A percentile compares a stretch with the other conserved stretches of the same genome.
Conservation (phyloP, 1,140 invertebrate species). For the Ericerus pela region DNA sequence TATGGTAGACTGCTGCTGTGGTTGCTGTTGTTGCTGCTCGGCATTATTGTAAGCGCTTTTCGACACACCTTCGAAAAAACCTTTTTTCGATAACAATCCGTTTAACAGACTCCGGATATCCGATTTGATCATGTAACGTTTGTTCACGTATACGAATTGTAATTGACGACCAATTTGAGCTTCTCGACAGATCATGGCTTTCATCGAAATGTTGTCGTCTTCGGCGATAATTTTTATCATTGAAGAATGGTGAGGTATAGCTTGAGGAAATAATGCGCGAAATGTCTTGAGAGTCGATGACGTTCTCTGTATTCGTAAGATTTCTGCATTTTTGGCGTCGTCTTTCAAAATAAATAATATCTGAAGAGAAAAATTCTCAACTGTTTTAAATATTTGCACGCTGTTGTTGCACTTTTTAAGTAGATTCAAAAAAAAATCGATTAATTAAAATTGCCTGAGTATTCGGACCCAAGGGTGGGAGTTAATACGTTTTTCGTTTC, state of each 20-base stretch:
- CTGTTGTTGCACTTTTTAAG: too few species aligned
- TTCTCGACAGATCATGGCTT: neutral
- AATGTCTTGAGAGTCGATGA: neutral
- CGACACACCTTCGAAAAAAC: too few species aligned
- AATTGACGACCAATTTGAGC: neutral
- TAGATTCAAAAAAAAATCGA: too few species aligned
- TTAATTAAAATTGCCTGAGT: too few species aligned
- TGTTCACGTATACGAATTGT: neutral
- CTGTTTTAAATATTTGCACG: too few species aligned
- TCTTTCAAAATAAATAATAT: neutral
- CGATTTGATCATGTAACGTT: neutral
- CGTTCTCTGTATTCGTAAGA: neutral
- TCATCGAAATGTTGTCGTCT: neutral
- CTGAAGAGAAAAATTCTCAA: too few species aligned
- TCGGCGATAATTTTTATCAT: neutral
- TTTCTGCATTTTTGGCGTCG: conserved; percentile 1
- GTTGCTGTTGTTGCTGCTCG: neutral
- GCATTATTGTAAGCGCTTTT: neutral
- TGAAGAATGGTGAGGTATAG: neutral
- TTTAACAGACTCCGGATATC: neutral
- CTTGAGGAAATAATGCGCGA: neutral
- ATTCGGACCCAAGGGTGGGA: too few species aligned
- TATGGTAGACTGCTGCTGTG: too few species aligned
- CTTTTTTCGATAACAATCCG: neutral
- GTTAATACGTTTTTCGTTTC: too few species aligned